Evolutionary conservation across 1,140 invertebrate genomes (phyloP), one percentile per base, ranked within the genome.

Genomic region (Heliconius hewitsoni): DNA sequence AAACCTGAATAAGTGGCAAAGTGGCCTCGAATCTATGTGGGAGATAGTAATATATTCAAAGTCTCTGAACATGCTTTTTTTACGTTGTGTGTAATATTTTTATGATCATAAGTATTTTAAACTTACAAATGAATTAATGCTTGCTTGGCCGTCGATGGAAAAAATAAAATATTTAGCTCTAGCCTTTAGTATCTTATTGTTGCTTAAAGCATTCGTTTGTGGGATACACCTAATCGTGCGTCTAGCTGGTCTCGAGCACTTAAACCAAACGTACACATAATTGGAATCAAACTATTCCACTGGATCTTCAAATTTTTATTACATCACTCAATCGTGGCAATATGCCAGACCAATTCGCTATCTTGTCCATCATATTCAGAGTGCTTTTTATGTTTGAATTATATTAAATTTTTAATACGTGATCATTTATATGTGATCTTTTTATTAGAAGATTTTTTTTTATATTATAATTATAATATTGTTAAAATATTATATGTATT

Each of bases 221-320:
- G 5, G 23, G 16, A 18, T 37, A 46, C 39, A 73, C 23, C 23
- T 23, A 23, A 23, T 37, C 4, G 34, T 46, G 2, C 50, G 23
- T 46, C 71, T 46, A 27, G 8, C 57, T 77, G 9, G 50, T 57
- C 30, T 11, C 42, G 73, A 71, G 55, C 75, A 77, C 76, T 75
- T 74, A 52, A 52, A 74, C 79, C 37, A 71, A 79, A 80, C 46
- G 76, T 78, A 80, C 82, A 81, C 74, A 75, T 70, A 18, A 74
- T 73, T 82, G 81, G 75, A 80, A 86, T 79, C 79, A 86, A 88
- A 87, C 88, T 91, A 87, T 90, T 86, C 85, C 84, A 81, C 86
- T 91, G 90, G 85, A 91, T 88, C 85, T 91, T 90, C 81, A 86
- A 86, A 88, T 91, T 92, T 93, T 93, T 93, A 94, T 92, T 87